Conservation (phyloP, 2,888 invertebrate genomes). For the Nephrotoma appendiculata region DNA sequence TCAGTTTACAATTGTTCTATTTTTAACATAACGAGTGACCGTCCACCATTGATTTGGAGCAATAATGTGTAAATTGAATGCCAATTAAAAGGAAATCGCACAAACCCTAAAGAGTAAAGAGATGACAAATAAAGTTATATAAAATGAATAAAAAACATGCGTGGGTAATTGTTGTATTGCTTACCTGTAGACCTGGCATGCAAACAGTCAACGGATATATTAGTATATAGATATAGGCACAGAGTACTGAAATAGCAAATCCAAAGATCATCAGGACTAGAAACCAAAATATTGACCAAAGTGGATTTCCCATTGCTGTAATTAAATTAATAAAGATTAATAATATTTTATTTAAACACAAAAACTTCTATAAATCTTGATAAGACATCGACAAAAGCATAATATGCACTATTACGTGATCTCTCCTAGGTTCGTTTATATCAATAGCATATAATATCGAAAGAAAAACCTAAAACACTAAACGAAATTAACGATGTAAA, state of each 20-base stretch:
- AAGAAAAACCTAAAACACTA: no score
- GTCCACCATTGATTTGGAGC: conserved; percentile 54
- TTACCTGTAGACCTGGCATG: conserved; percentile 48
- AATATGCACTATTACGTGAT: no score
- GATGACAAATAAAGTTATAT: not conserved
- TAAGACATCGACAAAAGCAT: not conserved
- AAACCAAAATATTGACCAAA: conserved; percentile 53
- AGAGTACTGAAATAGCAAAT: conserved; percentile 51
- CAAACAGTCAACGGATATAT: conserved; percentile 53
- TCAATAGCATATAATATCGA: no score
- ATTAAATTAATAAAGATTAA: not conserved
- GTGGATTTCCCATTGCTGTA: not conserved
- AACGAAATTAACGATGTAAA: no score
- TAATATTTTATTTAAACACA: not conserved
- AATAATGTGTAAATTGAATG: conserved; percentile 55
- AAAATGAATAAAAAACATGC: conserved; percentile 1
- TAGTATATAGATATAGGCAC: conserved; percentile 53
- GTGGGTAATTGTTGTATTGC: no score
- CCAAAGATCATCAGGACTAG: conserved; percentile 50
- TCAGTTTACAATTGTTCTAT: not conserved
- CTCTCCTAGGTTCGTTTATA: no score
- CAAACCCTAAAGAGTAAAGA: conserved; percentile 40
- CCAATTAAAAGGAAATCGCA: conserved; percentile 51
- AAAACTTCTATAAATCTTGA: not conserved
- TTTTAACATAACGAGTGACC: conserved; percentile 37